Conservation (phyloP, 1,140 invertebrate species). For the Drosophila carrolli region DNA sequence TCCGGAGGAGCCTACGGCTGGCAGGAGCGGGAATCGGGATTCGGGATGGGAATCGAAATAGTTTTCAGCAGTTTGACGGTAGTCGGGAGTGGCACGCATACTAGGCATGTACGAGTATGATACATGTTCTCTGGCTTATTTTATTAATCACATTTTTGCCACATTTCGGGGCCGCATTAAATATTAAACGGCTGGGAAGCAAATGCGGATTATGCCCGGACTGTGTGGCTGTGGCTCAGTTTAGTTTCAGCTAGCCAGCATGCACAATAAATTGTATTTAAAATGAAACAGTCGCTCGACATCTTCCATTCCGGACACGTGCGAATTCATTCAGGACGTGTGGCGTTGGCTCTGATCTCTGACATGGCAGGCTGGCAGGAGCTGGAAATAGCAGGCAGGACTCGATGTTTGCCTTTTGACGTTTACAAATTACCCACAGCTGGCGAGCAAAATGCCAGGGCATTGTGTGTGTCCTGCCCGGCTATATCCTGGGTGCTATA, state of each 20-base stretch:
- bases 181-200: constrained; percentile 67
- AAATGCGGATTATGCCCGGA: constrained; percentile 59
- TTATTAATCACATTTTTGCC: constrained; percentile 69
- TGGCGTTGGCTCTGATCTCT: constrained; percentile 56
- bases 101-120: constrained; percentile 37
- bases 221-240: constrained; percentile 35
- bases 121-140: constrained; percentile 56
- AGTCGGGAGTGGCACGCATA: constrained; percentile 17
- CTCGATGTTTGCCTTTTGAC: constrained; percentile 79
- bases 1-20: constrained; percentile 22
- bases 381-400: constrained; percentile 47
- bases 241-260: constrained; percentile 55
- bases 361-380: constrained; percentile 46
- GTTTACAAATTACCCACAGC: constrained; percentile 81
- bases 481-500: constrained; percentile 58
- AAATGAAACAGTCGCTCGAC: constrained; percentile 68
- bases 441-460: constrained; percentile 67
- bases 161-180: constrained; percentile 52
- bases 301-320: constrained; percentile 69
- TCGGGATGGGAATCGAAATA: constrained; percentile 37
- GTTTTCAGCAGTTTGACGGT: constrained; percentile 27
- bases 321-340: constrained; percentile 65
- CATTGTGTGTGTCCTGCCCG: constrained; percentile 35
- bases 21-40: constrained; percentile 7
- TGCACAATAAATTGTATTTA: constrained; percentile 80